Evolutionary conservation across 2,113 vertebrate species (phyloP), one percentile per base, ranked within the genome.

Genomic region (Anarhynchus alexandrinus): DNA sequence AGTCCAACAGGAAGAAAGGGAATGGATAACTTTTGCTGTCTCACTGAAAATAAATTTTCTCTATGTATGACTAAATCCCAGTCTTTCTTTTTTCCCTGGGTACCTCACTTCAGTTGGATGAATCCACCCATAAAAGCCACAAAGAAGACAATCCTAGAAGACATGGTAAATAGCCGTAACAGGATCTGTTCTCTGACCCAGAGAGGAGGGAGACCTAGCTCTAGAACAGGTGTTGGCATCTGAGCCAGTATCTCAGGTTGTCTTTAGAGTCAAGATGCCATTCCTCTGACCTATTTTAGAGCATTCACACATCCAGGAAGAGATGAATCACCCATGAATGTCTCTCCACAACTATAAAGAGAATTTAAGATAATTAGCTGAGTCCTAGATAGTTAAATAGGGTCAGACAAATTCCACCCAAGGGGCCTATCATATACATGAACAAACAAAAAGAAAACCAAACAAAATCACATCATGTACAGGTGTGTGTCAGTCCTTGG

Each of bases 401-500:
- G 16, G 13, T 77, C 71, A 82, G 38, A 72, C 2, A 67, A 80
- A 34, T 40, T 61, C 57, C 12, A 22, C 40, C 8, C 2, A 2
- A 43, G 42, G 15, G 21, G 1, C 0, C n/a, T 40, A 5, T 34
- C 8, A 8, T 7, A 15, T 15, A 16, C 7, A 15, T 5, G 51
- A 81, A 23, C 9, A 94, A 86, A 69, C 38, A 32, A 74, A 87
- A 74, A 61, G 14, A 49, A 69, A 61, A 23, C 5, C 16, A 17
- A 61, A 32, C 2, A 40, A 72, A 90, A 54, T 21, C 43, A 62
- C 22, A 78, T 20, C 12, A 3, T 5, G 21, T 30, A 47, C 32
- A 62, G 25, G 25, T 72, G 27, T 25, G 10, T 21, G 52, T 30
- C 32, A n/a, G 1, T 8, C 26, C 42, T 43, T 27, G 21, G 26